These are phyloP conservation scores for Oncorhynchus mykiss DNA, from an alignment of 2,113 vertebrate genomes.

Conservation along the genomic window DNA sequence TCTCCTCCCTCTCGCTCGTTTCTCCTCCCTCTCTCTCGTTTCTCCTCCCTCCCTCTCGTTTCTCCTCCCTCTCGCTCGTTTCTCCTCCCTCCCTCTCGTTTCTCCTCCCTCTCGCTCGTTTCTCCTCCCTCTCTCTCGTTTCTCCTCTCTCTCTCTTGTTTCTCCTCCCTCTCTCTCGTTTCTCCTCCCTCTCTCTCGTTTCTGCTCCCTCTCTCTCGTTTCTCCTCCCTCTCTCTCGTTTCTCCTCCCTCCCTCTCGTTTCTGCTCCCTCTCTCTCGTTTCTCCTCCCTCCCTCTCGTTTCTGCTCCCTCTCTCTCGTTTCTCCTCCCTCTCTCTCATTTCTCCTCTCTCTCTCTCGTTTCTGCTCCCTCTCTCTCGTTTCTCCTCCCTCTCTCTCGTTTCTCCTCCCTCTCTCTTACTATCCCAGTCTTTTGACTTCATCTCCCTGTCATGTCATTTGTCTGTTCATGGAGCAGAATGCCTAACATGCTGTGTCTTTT, in stretches of 20 bases:
- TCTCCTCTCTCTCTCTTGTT: background rate
- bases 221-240: background rate
- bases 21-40: no score
- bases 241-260: background rate
- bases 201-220: background rate
- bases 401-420: no score
- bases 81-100: background rate
- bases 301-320: background rate
- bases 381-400: no score
- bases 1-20: no score
- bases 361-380: background rate
- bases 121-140: background rate
- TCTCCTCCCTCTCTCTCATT: background rate
- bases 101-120: background rate
- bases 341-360: background rate
- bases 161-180: background rate
- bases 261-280: background rate
- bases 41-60: no score
- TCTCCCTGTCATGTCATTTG: no score
- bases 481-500: no score
- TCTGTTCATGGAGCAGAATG: no score
- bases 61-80: background rate
- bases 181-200: background rate
- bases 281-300: background rate
- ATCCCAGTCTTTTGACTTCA: no score